Evolutionary conservation across 2,113 vertebrate species (phyloP).

Genomic region (Apteryx mantelli): DNA sequence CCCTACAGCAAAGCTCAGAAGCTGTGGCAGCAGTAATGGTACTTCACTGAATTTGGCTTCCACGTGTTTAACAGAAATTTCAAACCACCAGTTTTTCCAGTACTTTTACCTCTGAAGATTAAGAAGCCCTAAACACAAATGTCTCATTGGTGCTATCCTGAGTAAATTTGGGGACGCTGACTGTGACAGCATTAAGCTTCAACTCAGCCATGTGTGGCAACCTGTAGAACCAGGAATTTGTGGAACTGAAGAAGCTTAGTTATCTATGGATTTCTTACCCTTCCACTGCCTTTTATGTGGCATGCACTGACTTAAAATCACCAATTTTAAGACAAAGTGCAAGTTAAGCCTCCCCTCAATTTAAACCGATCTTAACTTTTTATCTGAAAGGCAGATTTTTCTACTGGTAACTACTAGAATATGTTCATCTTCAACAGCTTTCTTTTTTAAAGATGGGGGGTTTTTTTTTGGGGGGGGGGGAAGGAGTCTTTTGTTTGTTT

Average conservation of each 20-base stretch:
- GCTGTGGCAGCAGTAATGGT: neutral
- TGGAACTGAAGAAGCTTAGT: neutral
- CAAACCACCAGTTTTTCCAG: neutral
- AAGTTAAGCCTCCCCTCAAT: neutral
- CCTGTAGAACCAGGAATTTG: neutral
- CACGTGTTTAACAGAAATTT: neutral
- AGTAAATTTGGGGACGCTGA: neutral
- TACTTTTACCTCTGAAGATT: neutral
- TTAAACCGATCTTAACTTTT: neutral
- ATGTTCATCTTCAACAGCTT: neutral
- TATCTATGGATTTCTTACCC: neutral
- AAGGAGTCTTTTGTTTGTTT: too few species aligned
- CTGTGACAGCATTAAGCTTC: neutral
- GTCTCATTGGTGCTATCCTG: neutral
- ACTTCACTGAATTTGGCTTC: neutral
- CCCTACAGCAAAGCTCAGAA: neutral
- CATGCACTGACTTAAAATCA: neutral
- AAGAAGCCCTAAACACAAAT: neutral
- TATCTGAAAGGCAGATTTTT: neutral
- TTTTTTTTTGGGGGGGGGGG: too few species aligned
- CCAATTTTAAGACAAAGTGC: neutral
- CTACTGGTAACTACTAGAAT: neutral
- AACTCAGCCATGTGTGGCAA: neutral
- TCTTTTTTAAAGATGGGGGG: neutral
- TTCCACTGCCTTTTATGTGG: neutral